Evolutionary conservation across 2,113 vertebrate species (phyloP), one percentile per base, ranked within the genome.

Genomic region (Peromyscus maniculatus): DNA sequence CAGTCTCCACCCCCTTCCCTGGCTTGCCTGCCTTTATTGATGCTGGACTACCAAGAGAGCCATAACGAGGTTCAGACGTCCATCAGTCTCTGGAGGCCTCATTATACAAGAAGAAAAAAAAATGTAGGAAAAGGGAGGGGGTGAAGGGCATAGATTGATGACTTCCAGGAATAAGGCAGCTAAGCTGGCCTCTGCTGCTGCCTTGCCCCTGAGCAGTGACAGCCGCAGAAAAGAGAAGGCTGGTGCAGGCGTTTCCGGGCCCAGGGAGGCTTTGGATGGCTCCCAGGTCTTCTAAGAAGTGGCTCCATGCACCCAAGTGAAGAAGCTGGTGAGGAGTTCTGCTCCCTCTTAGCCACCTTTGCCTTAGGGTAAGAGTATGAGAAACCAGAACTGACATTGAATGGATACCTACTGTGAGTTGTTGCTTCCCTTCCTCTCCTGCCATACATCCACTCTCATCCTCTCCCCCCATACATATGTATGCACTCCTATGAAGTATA

Each of bases 91-190:
- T 94, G 93, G 98, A 98, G 98, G 98, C 98, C 98, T 99, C 98
- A 99, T 99, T 99, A 99, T 98, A 98, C 98, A 98, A 98, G 98
- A 98, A 98, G 98, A 98, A 98, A 98, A 98, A 98, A 97, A 98
- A 89, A 97, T 80, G 95, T 97, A 96, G 98, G 96, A 97, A 98
- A 98, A 97, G 97, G 84, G 95, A 98, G 96, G 98, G 96, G 98
- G 98, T 10, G 95, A 98, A 97, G 97, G 95, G 98, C 97, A 98
- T 95, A 98, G 94, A 98, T 97, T 98, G 97, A 84, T 96, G 96
- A 96, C 97, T 98, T 99, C 97, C 97, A 98, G 96, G 97, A 98
- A 97, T 93, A 96, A 72, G 69, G 90, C 52, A 36, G 97, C 94
- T 97, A 98, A 95, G 93, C 98, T 94, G 89, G 91, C 72, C 80